Conservation (phyloP, 2,888 invertebrate genomes). For the Timema cristinae region DNA sequence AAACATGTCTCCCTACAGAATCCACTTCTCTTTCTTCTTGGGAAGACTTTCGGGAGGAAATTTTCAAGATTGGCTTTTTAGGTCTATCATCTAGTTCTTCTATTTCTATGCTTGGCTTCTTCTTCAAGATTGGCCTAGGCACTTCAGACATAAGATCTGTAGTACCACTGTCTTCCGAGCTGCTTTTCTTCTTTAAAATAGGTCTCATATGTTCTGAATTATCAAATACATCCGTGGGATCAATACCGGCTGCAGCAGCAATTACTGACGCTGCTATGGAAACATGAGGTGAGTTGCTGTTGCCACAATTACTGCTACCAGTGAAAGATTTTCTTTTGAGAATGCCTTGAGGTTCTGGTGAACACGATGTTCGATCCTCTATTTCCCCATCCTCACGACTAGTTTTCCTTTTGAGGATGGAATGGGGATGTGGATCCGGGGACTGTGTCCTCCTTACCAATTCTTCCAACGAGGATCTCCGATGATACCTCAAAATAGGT, state of each 20-base stretch:
- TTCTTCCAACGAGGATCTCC: constrained; percentile 68
- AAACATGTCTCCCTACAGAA: constrained; percentile 19
- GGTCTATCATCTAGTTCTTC: constrained; percentile 57
- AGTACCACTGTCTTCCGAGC: constrained; percentile 58
- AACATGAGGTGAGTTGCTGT: constrained; percentile 61
- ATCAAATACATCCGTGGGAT: constrained; percentile 39
- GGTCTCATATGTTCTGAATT: constrained; percentile 61
- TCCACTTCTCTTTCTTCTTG: constrained; percentile 31
- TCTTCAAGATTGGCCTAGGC: constrained; percentile 74
- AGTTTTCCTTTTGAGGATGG: constrained; percentile 66
- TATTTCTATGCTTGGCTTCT: constrained; percentile 74
- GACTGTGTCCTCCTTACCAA: constrained; percentile 57
- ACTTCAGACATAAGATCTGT: constrained; percentile 36
- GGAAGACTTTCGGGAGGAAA: constrained; percentile 58
- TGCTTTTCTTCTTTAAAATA: constrained; percentile 79
- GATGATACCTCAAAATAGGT: constrained; percentile 63
- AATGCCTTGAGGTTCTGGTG: constrained; percentile 72
- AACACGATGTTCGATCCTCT: constrained; percentile 56
- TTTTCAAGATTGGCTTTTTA: constrained; percentile 73
- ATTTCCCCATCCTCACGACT: constrained; percentile 54
- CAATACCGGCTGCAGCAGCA: constrained; percentile 55
- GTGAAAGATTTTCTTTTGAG: constrained; percentile 64
- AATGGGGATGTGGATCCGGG: constrained; percentile 53
- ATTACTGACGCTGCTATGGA: constrained; percentile 65
- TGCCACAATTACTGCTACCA: constrained; percentile 46